These are phyloP conservation scores for Myotis planiceps DNA, from an alignment of 2,797 vertebrate genomes.

Conservation along the genomic window DNA sequence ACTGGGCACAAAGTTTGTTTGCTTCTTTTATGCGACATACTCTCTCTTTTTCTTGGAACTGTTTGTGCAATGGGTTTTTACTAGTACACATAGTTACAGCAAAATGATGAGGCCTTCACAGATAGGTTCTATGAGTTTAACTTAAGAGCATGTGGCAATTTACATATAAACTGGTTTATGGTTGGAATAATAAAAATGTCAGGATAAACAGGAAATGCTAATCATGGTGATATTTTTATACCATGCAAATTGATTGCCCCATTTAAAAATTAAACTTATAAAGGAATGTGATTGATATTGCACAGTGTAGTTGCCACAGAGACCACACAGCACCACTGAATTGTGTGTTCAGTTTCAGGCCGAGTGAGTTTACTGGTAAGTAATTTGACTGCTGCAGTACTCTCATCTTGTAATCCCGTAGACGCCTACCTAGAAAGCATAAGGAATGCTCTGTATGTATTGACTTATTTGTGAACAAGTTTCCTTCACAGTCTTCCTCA, in stretches of 20 bases:
- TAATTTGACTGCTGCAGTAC: slow-evolving; percentile 15
- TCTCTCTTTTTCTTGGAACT: slow-evolving; percentile 17
- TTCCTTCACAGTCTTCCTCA: slow-evolving; percentile 37
- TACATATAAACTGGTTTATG: slow-evolving; percentile 76
- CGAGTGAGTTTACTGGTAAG: slow-evolving; percentile 56
- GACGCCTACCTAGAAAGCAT: slow-evolving; percentile 50
- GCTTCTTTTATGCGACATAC: background rate
- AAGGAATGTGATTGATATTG: slow-evolving; percentile 62
- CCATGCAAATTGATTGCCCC: slow-evolving; percentile 63
- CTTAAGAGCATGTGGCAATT: slow-evolving; percentile 76
- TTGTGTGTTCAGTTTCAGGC: background rate
- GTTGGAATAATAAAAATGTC: slow-evolving; percentile 78
- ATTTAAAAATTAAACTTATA: slow-evolving; percentile 75
- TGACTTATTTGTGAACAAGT: slow-evolving; percentile 66
- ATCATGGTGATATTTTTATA: slow-evolving; percentile 77
- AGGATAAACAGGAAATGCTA: slow-evolving; percentile 71
- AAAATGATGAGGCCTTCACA: slow-evolving; percentile 6
- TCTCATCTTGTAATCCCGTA: slow-evolving; percentile 40
- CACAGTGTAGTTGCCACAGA: slow-evolving; percentile 24
- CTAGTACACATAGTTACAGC: background rate
- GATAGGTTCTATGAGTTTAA: slow-evolving; percentile 61
- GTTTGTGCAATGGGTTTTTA: slow-evolving; percentile 24
- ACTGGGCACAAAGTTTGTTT: background rate
- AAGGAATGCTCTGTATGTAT: slow-evolving; percentile 52
- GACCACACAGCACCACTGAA: background rate